Evolutionary conservation across 2,113 vertebrate genomes (phyloP), one percentile per base, ranked within the genome.

Genomic region (Trematocara zebra): DNA sequence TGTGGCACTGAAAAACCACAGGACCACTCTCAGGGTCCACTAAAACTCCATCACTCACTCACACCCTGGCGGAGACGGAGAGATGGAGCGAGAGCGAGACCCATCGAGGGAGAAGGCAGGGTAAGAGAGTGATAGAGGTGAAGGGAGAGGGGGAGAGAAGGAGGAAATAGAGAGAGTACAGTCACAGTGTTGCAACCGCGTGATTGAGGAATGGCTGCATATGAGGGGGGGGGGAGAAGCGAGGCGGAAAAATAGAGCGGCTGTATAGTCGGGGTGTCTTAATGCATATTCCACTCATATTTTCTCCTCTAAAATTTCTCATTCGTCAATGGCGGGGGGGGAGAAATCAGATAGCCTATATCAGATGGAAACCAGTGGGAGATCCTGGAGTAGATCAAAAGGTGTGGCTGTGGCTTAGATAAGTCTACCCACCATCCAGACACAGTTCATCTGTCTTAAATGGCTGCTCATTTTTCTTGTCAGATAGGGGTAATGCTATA

Each of bases 11-110:
- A 92, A 94, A 95, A 96, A 93, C 92, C 95, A 94, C 92, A 91
- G 92, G 93, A 93, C 88, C 52, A 92, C 95, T 94, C 80, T 64
- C 94, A 85, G 95, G 95, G 95, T 95, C 94, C 93, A 94, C 96
- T 96, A 96, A 96, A 95, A 95, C 94, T 88, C 94, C 94, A 96
- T 96, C 95, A 95, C 93, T 97, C 95, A 95, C 91, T 90, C 93
- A 91, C 94, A 94, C 93, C 92, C 92, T 64, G 85, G 87, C 81
- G 89, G 91, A 94, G 87, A 89, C 37, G 53, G 85, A 49, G 82
- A 81, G 88, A 90, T 35, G 81, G 78, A 82, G 92, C 9, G 79
- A 80, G 89, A 85, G 83, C 7, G 40, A 20, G 84, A 79, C 69
- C 15, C 64, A 72, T 76, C 3, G 81, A 83, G 82, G 81, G 78